Percentiles rank a stretch among this genome's conserved stretches.
Conservation (phyloP, 2,113 vertebrate genomes). For the Tapirus terrestris region DNA sequence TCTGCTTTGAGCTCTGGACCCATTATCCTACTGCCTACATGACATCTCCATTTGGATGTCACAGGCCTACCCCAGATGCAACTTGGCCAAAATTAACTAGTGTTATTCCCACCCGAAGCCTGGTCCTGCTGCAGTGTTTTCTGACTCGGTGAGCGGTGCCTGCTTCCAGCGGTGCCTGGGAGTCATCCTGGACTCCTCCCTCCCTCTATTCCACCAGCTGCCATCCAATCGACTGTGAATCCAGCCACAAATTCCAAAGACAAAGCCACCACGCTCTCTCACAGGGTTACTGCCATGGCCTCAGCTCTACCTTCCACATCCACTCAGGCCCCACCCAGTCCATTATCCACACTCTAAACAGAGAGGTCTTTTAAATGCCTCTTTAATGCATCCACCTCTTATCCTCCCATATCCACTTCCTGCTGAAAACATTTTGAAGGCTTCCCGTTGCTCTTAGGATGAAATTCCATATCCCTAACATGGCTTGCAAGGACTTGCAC, state of each 20-base stretch:
- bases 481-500: neutral
- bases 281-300: neutral
- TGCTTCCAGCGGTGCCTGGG: neutral
- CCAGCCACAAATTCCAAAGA: neutral
- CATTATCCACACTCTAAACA: neutral
- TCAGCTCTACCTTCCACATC: neutral
- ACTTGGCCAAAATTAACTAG: neutral
- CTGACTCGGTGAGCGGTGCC: neutral
- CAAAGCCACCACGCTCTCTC: neutral
- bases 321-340: neutral
- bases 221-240: neutral
- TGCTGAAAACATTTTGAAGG: neutral
- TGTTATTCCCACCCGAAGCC: neutral
- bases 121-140: neutral
- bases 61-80: neutral
- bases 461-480: neutral
- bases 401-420: neutral
- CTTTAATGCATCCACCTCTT: neutral
- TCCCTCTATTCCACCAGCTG: neutral
- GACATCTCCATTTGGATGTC: neutral
- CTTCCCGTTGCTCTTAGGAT: neutral
- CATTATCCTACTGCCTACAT: neutral
- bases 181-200: rapidly evolving
- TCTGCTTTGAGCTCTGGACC: neutral
- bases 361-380: neutral